phyloP scores from a whole-genome alignment of 2,888 invertebrate genomes.

The Myathropa florea region DNA sequence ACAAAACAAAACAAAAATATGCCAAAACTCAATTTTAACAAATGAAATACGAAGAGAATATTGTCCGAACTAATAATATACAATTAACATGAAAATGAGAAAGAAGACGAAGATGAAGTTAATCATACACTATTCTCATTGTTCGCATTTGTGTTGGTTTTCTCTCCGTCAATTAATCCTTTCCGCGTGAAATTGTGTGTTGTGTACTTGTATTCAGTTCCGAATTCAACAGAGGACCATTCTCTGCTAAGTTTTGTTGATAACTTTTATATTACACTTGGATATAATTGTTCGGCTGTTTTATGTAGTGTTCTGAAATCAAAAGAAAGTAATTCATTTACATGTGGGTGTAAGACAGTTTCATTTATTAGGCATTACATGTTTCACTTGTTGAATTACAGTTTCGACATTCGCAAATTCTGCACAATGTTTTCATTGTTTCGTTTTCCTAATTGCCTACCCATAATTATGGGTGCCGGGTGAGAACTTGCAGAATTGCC shows the following conservation, averaged over 20 bases:
- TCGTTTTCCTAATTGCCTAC: no score
- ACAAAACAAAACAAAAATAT: conserved; percentile 42
- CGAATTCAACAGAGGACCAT: not conserved
- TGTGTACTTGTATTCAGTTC: not conserved
- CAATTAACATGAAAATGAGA: conserved; percentile 29
- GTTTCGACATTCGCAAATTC: no score
- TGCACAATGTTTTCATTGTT: no score
- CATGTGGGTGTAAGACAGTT: no score
- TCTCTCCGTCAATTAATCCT: not conserved
- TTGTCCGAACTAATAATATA: conserved; percentile 28
- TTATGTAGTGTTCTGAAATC: no score
- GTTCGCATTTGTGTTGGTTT: conserved; percentile 37
- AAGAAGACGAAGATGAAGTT: conserved; percentile 20
- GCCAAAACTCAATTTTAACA: conserved; percentile 44
- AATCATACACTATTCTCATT: conserved; percentile 29
- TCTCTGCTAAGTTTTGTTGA: not conserved
- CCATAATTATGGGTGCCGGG: no score
- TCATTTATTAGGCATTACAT: no score
- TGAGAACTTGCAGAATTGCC: no score
- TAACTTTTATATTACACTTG: no score
- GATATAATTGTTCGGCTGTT: not conserved
- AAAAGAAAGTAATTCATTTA: no score
- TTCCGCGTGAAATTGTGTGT: not conserved
- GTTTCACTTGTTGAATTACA: no score
- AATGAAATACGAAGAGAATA: conserved; percentile 62